Evolutionary conservation across 2,113 vertebrate genomes (phyloP).

Genomic region (Oryctolagus cuniculus): DNA sequence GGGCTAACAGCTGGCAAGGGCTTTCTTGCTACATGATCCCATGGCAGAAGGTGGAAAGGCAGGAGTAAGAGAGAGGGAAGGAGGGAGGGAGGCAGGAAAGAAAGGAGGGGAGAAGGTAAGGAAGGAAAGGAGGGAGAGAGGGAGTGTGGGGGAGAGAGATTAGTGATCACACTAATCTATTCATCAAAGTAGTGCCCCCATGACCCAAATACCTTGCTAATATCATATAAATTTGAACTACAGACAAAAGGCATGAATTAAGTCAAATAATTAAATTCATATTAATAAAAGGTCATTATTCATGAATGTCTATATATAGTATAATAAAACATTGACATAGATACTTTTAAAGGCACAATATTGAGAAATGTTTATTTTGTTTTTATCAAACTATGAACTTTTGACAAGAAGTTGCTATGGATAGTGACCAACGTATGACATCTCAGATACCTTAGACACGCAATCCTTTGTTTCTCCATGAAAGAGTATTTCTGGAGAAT

Average conservation of each 20-base stretch:
- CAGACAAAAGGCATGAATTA: neutral
- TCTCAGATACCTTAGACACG: neutral
- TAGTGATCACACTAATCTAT: neutral
- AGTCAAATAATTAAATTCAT: neutral
- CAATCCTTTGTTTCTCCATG: neutral
- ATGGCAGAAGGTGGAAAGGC: neutral
- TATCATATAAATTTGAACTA: constrained; percentile 10
- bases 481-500: neutral
- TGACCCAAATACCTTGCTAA: neutral
- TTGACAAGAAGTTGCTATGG: neutral
- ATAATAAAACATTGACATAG: neutral
- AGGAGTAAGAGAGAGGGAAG: neutral
- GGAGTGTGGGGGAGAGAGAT: neutral
- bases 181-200: neutral
- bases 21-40: neutral
- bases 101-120: too few relatives aligned
- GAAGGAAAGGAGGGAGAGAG: neutral
- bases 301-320: neutral
- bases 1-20: neutral
- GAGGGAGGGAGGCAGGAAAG: too few relatives aligned
- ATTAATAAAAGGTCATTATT: neutral
- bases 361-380: constrained; percentile 18
- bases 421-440: neutral
- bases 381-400: constrained; percentile 8
- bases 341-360: neutral